Evolutionary conservation across 2,113 vertebrate genomes (phyloP).

Genomic region (Felis chaus): DNA sequence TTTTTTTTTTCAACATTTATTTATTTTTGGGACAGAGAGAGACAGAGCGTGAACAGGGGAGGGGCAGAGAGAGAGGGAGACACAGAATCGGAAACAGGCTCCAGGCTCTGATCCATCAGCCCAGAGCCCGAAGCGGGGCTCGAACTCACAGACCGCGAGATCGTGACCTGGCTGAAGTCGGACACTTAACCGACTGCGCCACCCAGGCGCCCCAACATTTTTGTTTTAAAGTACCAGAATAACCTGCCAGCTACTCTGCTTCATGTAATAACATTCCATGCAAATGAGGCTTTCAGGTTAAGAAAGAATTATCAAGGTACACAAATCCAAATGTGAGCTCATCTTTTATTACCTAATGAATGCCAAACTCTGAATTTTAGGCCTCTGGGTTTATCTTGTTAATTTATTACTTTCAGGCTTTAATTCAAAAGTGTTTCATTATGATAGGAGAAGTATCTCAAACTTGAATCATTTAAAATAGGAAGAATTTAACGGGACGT

Average conservation of each 20-base stretch:
- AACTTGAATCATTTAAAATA: not conserved
- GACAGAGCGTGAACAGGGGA: too few species aligned
- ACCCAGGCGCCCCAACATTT: too few species aligned
- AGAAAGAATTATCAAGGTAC: not conserved
- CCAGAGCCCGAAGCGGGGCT: too few species aligned
- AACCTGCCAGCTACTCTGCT: not conserved
- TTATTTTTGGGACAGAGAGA: too few species aligned
- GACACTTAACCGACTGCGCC: too few species aligned
- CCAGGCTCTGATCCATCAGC: too few species aligned
- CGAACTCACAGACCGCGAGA: too few species aligned
- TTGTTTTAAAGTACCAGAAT: not conserved
- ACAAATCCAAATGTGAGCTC: conserved; percentile 2
- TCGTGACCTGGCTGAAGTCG: too few species aligned
- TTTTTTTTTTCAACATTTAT: too few species aligned
- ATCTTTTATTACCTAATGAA: not conserved
- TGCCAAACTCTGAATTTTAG: conserved; percentile 1
- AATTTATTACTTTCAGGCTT: not conserved
- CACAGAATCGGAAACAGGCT: too few species aligned
- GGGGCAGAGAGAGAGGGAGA: too few species aligned
- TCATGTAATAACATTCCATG: not conserved
- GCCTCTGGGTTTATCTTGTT: not conserved
- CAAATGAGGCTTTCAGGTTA: not conserved
- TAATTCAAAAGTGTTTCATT: not conserved
- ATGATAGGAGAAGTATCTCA: not conserved
- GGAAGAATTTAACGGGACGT: not conserved